Conservation (phyloP, 2,888 invertebrate genomes). For the Meghimatium bilineatum region DNA sequence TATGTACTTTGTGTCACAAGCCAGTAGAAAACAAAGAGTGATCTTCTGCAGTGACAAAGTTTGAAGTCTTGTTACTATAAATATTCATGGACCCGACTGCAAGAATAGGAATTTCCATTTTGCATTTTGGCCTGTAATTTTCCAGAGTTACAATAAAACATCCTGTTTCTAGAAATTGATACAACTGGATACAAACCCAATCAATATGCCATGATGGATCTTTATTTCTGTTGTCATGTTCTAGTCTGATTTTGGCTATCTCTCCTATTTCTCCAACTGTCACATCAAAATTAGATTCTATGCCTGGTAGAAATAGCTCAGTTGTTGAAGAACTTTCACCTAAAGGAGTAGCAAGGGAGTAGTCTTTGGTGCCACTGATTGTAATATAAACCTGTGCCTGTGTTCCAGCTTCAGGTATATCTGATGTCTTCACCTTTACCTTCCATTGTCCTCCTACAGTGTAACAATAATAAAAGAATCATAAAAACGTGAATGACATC, state of each 20-base stretch:
- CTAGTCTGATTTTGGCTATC: slow-evolving; percentile 70
- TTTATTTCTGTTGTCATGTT: slow-evolving; percentile 66
- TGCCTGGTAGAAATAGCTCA: slow-evolving; percentile 46
- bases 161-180: too few species aligned
- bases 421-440: slow-evolving; percentile 69
- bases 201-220: slow-evolving; percentile 69
- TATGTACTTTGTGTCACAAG: too few species aligned
- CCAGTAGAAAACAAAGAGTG: too few species aligned
- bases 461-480: background rate
- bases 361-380: slow-evolving; percentile 67
- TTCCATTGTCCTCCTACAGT: slow-evolving; percentile 66
- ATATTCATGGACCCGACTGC: too few species aligned
- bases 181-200: slow-evolving; percentile 59
- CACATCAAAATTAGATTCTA: slow-evolving; percentile 56
- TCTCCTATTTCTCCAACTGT: slow-evolving; percentile 69
- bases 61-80: too few species aligned
- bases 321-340: slow-evolving; percentile 53
- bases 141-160: too few species aligned
- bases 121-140: too few species aligned
- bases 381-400: slow-evolving; percentile 68
- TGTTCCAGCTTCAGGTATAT: slow-evolving; percentile 66
- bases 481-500: too few species aligned
- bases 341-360: slow-evolving; percentile 62
- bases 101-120: too few species aligned
- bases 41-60: too few species aligned